A percentile compares a stretch with the other conserved stretches of the same genome.
Conservation (phyloP, 2,888 invertebrate species). For the Idaea aversata region DNA sequence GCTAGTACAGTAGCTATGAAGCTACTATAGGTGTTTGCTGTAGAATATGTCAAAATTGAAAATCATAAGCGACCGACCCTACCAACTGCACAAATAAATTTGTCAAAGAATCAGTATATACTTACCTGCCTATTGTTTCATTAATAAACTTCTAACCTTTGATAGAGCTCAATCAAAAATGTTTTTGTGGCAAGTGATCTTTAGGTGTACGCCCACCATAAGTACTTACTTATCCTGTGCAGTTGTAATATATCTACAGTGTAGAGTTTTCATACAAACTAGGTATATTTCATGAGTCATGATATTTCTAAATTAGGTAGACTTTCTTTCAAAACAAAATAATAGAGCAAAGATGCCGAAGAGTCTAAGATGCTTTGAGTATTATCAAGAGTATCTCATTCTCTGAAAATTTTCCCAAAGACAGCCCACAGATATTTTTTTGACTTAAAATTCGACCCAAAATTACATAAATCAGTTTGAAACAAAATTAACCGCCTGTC, state of each 20-base stretch:
- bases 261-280: too few species aligned
- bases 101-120: not conserved
- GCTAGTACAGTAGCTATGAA: too few species aligned
- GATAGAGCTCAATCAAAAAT: constrained; percentile 1
- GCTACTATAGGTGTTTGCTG: too few species aligned
- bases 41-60: not conserved
- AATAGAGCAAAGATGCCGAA: too few species aligned
- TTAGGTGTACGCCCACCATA: constrained; percentile 3
- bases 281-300: too few species aligned
- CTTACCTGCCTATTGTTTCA: not conserved
- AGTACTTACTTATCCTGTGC: constrained; percentile 6
- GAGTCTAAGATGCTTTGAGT: too few species aligned
- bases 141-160: constrained; percentile 7
- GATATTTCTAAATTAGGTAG: too few species aligned
- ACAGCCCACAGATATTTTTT: not conserved
- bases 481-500: constrained; percentile 72
- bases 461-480: constrained; percentile 63
- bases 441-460: constrained; percentile 15
- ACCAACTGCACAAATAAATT: not conserved
- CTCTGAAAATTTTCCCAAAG: not conserved
- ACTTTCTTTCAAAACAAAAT: too few species aligned
- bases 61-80: not conserved
- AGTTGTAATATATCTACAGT: not conserved
- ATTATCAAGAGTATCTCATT: too few species aligned
- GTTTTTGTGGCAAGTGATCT: constrained; percentile 5